phyloP scores from a whole-genome alignment of 2,888 invertebrate genomes.

The Erpobdella octoculata region DNA sequence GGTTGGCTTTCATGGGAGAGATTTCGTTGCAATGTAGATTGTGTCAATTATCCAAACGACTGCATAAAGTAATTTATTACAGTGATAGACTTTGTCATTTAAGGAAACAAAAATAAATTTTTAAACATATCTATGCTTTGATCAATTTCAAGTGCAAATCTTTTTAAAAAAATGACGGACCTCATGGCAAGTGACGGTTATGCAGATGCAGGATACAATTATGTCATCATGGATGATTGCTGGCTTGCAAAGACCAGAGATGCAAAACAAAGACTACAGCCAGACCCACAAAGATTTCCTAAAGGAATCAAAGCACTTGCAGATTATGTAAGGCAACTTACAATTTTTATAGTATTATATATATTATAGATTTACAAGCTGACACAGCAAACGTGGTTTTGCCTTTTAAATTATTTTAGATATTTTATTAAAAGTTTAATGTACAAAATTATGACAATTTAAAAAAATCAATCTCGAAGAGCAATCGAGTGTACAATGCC shows the following conservation, averaged over 20 bases:
- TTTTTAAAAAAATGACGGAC: constrained; percentile 25
- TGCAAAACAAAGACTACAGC: constrained; percentile 65
- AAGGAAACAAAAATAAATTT: neutral
- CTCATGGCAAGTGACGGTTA: constrained; percentile 25
- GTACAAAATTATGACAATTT: too few species aligned
- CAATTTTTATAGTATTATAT: neutral
- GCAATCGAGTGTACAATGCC: too few species aligned
- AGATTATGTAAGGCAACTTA: constrained; percentile 64
- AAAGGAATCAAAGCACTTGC: constrained; percentile 80
- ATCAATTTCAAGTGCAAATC: constrained; percentile 26
- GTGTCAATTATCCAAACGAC: constrained; percentile 44
- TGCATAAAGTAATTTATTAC: constrained; percentile 49
- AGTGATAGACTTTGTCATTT: neutral
- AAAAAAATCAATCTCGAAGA: too few species aligned
- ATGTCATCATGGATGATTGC: constrained; percentile 64
- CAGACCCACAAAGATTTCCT: constrained; percentile 80
- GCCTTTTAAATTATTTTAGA: too few species aligned
- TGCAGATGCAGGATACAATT: constrained; percentile 72
- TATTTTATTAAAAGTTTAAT: constrained; percentile 11
- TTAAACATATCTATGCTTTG: neutral
- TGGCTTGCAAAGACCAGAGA: constrained; percentile 81
- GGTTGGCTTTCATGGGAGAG: constrained; percentile 51
- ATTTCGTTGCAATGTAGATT: constrained; percentile 47
- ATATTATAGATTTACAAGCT: neutral
- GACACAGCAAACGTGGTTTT: too few species aligned